These are phyloP conservation scores for Leptinotarsa juncta DNA, from an alignment of 2,888 invertebrate genomes.

Conservation along the genomic window DNA sequence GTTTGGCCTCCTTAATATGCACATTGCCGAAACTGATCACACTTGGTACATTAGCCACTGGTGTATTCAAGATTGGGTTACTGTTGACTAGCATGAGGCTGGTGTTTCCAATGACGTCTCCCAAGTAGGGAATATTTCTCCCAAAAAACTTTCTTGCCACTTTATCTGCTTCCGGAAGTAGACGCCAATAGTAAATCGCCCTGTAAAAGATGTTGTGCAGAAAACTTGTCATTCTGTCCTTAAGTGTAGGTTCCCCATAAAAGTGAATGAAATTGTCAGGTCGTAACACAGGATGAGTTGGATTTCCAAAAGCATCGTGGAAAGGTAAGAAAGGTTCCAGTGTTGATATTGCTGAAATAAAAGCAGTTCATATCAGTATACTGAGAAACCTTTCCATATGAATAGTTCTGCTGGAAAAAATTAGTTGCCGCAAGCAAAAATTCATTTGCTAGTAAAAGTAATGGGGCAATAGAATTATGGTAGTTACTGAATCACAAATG, in stretches of 20 bases:
- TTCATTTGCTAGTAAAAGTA: too few relatives aligned
- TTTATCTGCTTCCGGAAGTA: slow-evolving; percentile 42
- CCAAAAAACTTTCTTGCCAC: slow-evolving; percentile 41
- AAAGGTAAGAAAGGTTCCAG: slow-evolving; percentile 16
- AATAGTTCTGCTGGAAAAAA: too few relatives aligned
- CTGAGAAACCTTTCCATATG: too few relatives aligned
- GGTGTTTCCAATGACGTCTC: slow-evolving; percentile 43
- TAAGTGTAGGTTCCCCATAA: slow-evolving; percentile 24
- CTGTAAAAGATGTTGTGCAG: slow-evolving; percentile 9
- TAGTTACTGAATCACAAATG: too few relatives aligned
- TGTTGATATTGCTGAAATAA: slow-evolving; percentile 27
- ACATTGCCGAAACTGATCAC: slow-evolving; percentile 20
- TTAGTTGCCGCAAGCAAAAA: too few relatives aligned
- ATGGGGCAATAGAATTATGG: too few relatives aligned
- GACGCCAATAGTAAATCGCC: slow-evolving; percentile 25
- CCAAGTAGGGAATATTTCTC: slow-evolving; percentile 44
- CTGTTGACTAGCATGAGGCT: slow-evolving; percentile 46
- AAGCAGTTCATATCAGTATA: too few relatives aligned
- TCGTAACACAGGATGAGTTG: slow-evolving; percentile 30
- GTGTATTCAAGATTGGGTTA: slow-evolving; percentile 44
- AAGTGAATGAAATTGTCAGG: slow-evolving; percentile 27
- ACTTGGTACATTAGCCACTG: slow-evolving; percentile 32
- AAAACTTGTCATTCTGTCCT: slow-evolving; percentile 28
- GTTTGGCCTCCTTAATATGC: slow-evolving; percentile 26
- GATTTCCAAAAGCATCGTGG: slow-evolving; percentile 34